These are phyloP conservation scores for Pyrocoelia pectoralis DNA, from an alignment of 2,888 invertebrate species.

Conservation along the genomic window DNA sequence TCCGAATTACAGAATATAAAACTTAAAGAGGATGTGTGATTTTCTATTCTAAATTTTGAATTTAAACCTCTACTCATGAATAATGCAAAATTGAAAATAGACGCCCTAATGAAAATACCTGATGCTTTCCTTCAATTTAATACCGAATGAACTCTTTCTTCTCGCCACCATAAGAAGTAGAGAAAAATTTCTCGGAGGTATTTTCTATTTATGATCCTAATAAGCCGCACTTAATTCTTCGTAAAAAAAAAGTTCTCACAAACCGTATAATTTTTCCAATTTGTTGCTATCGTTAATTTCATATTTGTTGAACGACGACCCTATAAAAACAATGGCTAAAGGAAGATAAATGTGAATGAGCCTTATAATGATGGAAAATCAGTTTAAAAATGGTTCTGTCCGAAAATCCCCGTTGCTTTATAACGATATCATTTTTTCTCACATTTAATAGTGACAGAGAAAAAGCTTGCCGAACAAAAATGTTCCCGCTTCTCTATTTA, in stretches of 20 bases:
- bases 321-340: neutral
- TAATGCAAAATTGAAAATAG: conserved; percentile 10
- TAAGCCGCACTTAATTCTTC: neutral
- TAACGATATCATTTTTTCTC: neutral
- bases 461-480: too few species aligned
- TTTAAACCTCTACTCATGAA: conserved; percentile 3
- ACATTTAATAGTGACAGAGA: too few species aligned
- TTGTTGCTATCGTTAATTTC: neutral
- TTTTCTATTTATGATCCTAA: neutral
- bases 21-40: conserved; percentile 6
- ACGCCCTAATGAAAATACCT: conserved; percentile 8
- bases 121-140: conserved; percentile 8
- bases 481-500: neutral
- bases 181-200: neutral
- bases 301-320: neutral
- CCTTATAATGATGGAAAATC: neutral
- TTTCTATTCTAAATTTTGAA: conserved; percentile 4
- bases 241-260: neutral
- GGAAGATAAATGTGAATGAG: neutral
- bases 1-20: neutral
- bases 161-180: neutral
- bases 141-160: neutral
- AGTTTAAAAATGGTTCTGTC: neutral
- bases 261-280: neutral
- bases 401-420: neutral